Evolutionary conservation across 2,113 vertebrate species (phyloP), one percentile per base, ranked within the genome.

Genomic region (Myotis brandtii): DNA sequence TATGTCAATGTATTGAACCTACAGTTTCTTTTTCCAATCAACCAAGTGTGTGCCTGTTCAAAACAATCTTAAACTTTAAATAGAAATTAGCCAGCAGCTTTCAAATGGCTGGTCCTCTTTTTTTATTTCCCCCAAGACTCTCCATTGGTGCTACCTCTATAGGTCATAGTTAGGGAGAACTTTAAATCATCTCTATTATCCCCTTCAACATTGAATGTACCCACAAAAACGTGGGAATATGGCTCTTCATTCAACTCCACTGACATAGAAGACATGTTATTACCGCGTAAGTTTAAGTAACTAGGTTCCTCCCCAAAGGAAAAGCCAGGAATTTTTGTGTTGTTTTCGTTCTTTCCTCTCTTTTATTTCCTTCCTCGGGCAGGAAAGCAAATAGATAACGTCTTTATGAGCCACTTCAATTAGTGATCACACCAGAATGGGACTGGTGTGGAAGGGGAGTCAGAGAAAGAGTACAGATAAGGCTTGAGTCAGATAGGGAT

Each of bases 351-450:
- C 25, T 80, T 21, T 18, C 17, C 12, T 11, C 21, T 16, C 12
- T 50, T 32, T 75, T 93, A 43, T 83, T 91, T 91, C 52, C 37
- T 90, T 52, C 90, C 40, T 76, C 10, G 48, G 14, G 46, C 25
- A 82, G 69, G 37, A 59, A 95, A 87, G 40, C 40, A 93, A 86
- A 72, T 46, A 16, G 46, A 59, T 46, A 54, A 64, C 6, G 7
- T 87, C 32, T 94, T 87, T 54, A 70, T 37, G 43, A 69, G 20
- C 11, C 86, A 93, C 54, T 92, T 91, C 66, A 82, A 67, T 67
- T 52, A 95, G 23, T 48, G 64, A 95, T 76, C 37, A 77, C 37
- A 85, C 34, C 30, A 72, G 79, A 67, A 30, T 25, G 6, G 32
- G 81, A 69, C 0, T 79, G 14, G 32, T 69, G 9, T 54, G 17